Evolutionary conservation across 2,113 vertebrate genomes (phyloP).

Genomic region (Psettodes erumei): DNA sequence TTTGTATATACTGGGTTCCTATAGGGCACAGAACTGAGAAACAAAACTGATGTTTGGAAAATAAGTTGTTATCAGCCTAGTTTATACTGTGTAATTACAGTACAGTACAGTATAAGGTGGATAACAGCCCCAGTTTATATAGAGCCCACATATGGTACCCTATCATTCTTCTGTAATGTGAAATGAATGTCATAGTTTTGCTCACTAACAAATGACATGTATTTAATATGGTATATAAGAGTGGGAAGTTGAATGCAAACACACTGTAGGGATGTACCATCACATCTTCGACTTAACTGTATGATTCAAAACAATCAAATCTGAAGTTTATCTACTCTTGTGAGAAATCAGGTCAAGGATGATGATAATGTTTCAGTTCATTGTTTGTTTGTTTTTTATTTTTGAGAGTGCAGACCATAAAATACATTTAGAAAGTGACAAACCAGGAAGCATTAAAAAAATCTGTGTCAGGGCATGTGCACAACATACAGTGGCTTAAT

Average conservation of each 20-base stretch:
- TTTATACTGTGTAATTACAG: constrained; percentile 17
- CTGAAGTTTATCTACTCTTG: neutral
- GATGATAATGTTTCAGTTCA: neutral
- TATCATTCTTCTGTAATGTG: constrained; percentile 7
- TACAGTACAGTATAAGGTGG: constrained; percentile 2
- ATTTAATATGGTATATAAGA: neutral
- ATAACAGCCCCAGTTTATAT: constrained; percentile 5
- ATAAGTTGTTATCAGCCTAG: neutral
- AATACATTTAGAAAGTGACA: neutral
- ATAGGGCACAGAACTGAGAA: neutral
- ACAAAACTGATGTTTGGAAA: neutral
- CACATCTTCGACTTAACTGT: too few species aligned
- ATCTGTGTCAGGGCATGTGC: too few species aligned
- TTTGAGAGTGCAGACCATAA: neutral
- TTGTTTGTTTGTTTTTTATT: neutral
- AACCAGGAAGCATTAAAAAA: neutral
- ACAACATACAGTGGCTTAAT: too few species aligned
- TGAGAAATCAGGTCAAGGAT: neutral
- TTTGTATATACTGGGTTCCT: neutral
- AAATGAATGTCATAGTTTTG: neutral
- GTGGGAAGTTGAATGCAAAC: neutral
- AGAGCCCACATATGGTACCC: neutral
- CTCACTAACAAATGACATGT: neutral
- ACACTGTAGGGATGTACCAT: neutral
- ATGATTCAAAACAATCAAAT: neutral